These are phyloP conservation scores for Campylomormyrus tamandua DNA, from an alignment of 2,113 vertebrate species.

Conservation along the genomic window DNA sequence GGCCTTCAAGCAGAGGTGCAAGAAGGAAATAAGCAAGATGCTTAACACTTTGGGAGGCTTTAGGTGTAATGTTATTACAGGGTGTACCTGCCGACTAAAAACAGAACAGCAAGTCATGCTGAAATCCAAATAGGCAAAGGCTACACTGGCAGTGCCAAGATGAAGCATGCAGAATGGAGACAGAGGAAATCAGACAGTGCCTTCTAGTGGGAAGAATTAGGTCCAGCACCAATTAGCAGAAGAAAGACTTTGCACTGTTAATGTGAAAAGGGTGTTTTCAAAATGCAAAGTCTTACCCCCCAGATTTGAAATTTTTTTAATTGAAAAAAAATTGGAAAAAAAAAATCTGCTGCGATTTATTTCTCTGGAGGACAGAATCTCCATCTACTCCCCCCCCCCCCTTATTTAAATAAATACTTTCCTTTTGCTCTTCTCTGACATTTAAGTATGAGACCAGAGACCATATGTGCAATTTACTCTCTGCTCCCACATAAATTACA, in stretches of 20 bases:
- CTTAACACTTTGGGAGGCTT: background rate
- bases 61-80: background rate
- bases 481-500: slow-evolving; percentile 11
- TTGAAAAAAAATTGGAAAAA: background rate
- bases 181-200: background rate
- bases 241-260: slow-evolving; percentile 12
- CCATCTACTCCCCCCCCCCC: background rate
- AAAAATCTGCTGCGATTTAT: background rate
- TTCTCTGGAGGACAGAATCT: background rate
- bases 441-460: slow-evolving; percentile 26
- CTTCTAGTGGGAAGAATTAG: slow-evolving; percentile 29
- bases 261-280: slow-evolving; percentile 39
- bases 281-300: slow-evolving; percentile 63
- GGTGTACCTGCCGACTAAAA: background rate
- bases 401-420: background rate
- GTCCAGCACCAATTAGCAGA: background rate
- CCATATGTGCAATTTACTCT: slow-evolving; percentile 31
- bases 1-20: background rate
- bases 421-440: slow-evolving; percentile 9
- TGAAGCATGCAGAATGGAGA: slow-evolving; percentile 22
- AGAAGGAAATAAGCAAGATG: background rate
- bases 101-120: background rate
- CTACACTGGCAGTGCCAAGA: slow-evolving; percentile 17
- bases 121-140: background rate
- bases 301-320: slow-evolving; percentile 23